A percentile compares a stretch with the other conserved stretches of the same genome.
Conservation (phyloP, 2,113 vertebrate genomes). For the Trochalopteron elliotii region DNA sequence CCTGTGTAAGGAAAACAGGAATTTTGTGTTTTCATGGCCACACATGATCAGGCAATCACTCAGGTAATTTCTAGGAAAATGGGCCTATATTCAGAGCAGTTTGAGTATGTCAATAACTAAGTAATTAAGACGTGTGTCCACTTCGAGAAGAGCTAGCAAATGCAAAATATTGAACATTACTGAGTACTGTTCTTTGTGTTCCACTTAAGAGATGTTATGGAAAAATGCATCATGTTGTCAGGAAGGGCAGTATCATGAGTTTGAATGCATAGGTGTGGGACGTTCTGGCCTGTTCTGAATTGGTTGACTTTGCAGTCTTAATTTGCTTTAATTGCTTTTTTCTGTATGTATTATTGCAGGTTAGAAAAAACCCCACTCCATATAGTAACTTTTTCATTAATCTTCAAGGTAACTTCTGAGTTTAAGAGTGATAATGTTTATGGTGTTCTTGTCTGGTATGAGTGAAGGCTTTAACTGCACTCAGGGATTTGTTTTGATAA, state of each 20-base stretch:
- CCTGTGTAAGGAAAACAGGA: background rate
- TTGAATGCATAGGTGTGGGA: background rate
- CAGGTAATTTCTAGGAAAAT: background rate
- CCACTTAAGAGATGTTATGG: background rate
- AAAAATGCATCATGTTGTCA: background rate
- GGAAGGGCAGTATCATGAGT: background rate
- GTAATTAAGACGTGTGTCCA: background rate
- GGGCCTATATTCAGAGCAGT: background rate
- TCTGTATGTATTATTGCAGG: background rate
- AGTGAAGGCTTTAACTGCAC: background rate
- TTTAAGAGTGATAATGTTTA: background rate
- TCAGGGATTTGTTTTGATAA: background rate
- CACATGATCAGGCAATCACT: background rate
- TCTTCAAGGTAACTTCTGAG: background rate
- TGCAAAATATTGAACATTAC: background rate
- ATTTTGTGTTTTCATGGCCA: background rate
- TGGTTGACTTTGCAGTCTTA: background rate
- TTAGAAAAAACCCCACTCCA: accelerated
- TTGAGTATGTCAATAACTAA: background rate
- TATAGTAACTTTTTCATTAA: background rate
- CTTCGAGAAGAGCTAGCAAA: background rate
- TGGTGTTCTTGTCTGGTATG: background rate
- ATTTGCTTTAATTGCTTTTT: background rate
- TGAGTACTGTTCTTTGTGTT: background rate
- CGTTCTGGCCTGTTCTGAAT: background rate